Base-by-base conservation (phyloP, 2,113 vertebrate genomes). In the Takifugu flavidus region DNA sequence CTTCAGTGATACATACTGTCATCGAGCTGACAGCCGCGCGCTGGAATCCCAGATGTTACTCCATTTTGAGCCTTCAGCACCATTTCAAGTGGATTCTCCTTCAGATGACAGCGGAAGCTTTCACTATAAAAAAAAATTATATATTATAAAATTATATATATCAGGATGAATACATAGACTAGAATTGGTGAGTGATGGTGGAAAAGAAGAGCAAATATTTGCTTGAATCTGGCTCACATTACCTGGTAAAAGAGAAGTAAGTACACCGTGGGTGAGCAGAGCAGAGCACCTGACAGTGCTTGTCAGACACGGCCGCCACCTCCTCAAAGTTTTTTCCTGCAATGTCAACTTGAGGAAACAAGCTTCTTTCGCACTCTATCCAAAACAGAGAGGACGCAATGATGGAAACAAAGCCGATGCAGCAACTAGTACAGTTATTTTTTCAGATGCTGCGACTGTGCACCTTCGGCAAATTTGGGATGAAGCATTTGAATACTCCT, bases 201-300 rank as follows among this genome's bases (percentile, higher is more conserved):
- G 1, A 4, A 39, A 39, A 11, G 7, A 39, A 11, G 34, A 11
- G 34, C 34, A 39, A 39, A 39, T 11, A 39, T 10, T 39, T 39
- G 34, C 34, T 20, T 20, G 20, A 20, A 20, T 20, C 34, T 8
- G 45, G 45, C 15, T 51, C 3, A 44, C 20, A 12, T 0, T 25
- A 86, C 78, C 75, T 82, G 53, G 1, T 0, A 49, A 52, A 80
- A 13, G 86, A 46, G 75, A 87, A 89, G 84, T 39, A 86, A 47
- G 72, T 77, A 42, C 89, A 90, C 5, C 0, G 2, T 4, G 80
- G 82, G 44, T 88, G 70, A 55, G 43, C 58, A 4, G 80, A 70
- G 62, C 89, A 90, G 56, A 90, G 42, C 1, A 2, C 5, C 45
- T 63, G 83, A 65, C 89, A 89, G 56, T 86, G 75, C 31, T 84